Evolutionary conservation across 2,888 invertebrate genomes (phyloP).

Genomic region (Watsonalla cultraria): DNA sequence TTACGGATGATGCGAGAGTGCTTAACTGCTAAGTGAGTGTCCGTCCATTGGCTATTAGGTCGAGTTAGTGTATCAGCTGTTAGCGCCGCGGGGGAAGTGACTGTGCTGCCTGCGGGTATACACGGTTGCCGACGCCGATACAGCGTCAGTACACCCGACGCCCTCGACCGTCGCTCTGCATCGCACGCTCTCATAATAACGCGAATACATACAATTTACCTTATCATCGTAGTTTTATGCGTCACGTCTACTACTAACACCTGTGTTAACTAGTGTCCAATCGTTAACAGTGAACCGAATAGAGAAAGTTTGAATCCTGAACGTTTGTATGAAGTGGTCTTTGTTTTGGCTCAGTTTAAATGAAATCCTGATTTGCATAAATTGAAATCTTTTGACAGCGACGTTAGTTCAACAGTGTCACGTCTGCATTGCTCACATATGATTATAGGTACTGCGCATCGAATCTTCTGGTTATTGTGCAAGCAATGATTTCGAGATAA

Average conservation of each 20-base stretch:
- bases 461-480: slow-evolving; percentile 28
- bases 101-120: slow-evolving; percentile 30
- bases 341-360: slow-evolving; percentile 3
- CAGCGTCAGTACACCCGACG: slow-evolving; percentile 59
- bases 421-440: slow-evolving; percentile 13
- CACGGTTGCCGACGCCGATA: slow-evolving; percentile 25
- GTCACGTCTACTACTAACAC: slow-evolving; percentile 22
- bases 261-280: slow-evolving; percentile 16
- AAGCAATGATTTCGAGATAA: slow-evolving; percentile 28
- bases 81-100: slow-evolving; percentile 43
- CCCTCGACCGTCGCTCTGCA: slow-evolving; percentile 32
- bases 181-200: slow-evolving; percentile 22
- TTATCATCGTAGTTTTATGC: slow-evolving; percentile 41
- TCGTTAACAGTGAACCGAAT: background rate
- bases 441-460: slow-evolving; percentile 23
- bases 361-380: slow-evolving; percentile 8
- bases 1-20: too few relatives aligned
- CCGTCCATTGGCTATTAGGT: background rate
- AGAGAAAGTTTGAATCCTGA: background rate
- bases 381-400: slow-evolving; percentile 29
- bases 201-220: slow-evolving; percentile 21
- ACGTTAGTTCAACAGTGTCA: slow-evolving; percentile 26
- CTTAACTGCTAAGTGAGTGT: too few relatives aligned
- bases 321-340: slow-evolving; percentile 1
- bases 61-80: slow-evolving; percentile 63